Base-by-base conservation (phyloP, 2,113 vertebrate species). In the Heliornis fulica region DNA sequence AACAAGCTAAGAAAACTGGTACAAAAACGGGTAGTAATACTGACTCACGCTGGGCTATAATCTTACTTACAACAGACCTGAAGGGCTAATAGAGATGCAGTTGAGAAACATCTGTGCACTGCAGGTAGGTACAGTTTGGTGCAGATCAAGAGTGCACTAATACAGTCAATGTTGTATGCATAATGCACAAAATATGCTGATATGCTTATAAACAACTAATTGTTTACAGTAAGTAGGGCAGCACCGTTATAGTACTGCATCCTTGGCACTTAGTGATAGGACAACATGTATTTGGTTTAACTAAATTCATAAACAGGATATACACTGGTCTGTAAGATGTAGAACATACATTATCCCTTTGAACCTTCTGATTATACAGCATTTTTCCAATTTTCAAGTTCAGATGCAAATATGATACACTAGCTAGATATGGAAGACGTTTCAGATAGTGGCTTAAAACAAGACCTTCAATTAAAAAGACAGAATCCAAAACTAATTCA, bases 211-310 rank as follows among this genome's bases (percentile, higher is more conserved):
- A 94, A 92, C 96, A 93, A 96, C 88, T 61, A 76, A 91, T 65
- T 94, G 79, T 81, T 96, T 94, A 96, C 89, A 93, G 46, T 84
- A 95, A 28, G 34, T 45, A 94, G 22, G 89, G 90, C 87, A 94
- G 87, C 88, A 95, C 90, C 69, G 28, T 26, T 71, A 40, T 16
- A 50, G 92, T 54, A 65, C 94, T 96, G 96, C 89, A 95, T 70
- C 84, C 89, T 97, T 97, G 97, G 97, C 97, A 98, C 94, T 98
- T 98, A 92, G 96, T 97, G 98, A 97, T 94, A 94, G 96, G 93
- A 97, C 95, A 97, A 97, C 56, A 69, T 38, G 28, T 95, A 96
- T 98, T 98, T 97, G 97, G 94, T 97, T 97, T 97, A 96, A 96
- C 93, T 97, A 95, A 92, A 95, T 75, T 97, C 46, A 97, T 94